phyloP scores from a whole-genome alignment of 2,797 vertebrate species.

The Hydrophis major region DNA sequence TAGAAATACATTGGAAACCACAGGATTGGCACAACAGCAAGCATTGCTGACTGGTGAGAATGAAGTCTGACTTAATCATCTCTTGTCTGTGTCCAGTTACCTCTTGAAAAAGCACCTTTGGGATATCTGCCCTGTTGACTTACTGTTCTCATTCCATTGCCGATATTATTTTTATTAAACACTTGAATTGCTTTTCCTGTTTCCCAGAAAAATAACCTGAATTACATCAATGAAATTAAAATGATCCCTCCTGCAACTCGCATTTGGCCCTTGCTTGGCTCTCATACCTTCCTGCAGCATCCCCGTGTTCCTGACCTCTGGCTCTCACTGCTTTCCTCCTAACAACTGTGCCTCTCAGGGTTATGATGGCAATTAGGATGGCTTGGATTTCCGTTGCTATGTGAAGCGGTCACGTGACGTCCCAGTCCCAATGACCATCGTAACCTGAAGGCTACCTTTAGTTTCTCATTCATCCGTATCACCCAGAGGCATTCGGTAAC shows the following conservation, averaged over 20 bases:
- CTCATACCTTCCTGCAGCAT: not conserved
- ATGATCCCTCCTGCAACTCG: too few species aligned
- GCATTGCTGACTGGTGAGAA: not conserved
- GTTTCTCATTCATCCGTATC: not conserved
- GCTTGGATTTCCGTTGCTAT: not conserved
- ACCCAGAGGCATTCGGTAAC: not conserved
- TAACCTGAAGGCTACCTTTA: not conserved
- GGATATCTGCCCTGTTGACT: not conserved
- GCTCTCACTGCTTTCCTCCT: not conserved
- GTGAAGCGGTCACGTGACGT: not conserved
- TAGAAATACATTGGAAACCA: not conserved
- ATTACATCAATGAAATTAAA: too few species aligned
- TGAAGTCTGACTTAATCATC: not conserved
- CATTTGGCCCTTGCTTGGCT: not conserved
- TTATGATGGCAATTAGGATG: not conserved
- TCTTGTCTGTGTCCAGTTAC: too few species aligned
- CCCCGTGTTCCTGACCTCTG: not conserved
- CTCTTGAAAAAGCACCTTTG: too few species aligned
- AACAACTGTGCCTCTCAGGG: not conserved
- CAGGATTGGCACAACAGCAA: not conserved
- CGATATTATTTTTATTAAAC: not conserved
- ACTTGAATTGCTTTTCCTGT: not conserved
- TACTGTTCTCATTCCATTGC: not conserved
- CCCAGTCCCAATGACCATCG: not conserved
- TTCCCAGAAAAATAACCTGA: not conserved